phyloP scores from a whole-genome alignment of 2,888 invertebrate genomes.

The Aethes cnicana region DNA sequence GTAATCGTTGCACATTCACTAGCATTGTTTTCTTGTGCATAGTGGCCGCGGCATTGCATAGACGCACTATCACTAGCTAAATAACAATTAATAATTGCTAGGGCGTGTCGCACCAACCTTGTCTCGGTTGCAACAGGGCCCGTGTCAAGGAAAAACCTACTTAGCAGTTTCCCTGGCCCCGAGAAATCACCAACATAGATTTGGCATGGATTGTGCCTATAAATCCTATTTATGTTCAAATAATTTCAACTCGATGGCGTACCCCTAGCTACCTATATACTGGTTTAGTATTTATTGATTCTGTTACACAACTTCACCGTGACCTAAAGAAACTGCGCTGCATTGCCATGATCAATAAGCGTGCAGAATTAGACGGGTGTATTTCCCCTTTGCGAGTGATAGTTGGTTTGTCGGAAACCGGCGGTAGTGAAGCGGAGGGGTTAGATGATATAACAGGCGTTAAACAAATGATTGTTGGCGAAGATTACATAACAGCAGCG shows the following conservation, averaged over 20 bases:
- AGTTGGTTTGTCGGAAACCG: constrained; percentile 26
- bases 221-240: constrained; percentile 26
- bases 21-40: constrained; percentile 17
- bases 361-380: constrained; percentile 17
- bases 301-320: constrained; percentile 27
- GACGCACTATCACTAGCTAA: constrained; percentile 59
- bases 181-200: constrained; percentile 48
- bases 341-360: constrained; percentile 31
- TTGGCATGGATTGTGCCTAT: constrained; percentile 29
- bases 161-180: constrained; percentile 79
- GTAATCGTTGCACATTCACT: constrained; percentile 17
- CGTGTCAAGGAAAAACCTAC: constrained; percentile 80
- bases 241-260: constrained; percentile 8
- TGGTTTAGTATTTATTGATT: constrained; percentile 26
- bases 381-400: constrained; percentile 18
- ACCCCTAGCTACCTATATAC: constrained; percentile 11
- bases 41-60: constrained; percentile 19
- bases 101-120: constrained; percentile 79
- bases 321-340: constrained; percentile 29
- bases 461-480: constrained; percentile 40
- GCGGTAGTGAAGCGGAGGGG: constrained; percentile 36
- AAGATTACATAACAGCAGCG: constrained; percentile 63
- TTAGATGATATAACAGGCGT: constrained; percentile 53
- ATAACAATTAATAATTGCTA: constrained; percentile 80
- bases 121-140: constrained; percentile 78